Evolutionary conservation across 2,113 vertebrate genomes (phyloP).

Genomic region (Orycteropus afer): DNA sequence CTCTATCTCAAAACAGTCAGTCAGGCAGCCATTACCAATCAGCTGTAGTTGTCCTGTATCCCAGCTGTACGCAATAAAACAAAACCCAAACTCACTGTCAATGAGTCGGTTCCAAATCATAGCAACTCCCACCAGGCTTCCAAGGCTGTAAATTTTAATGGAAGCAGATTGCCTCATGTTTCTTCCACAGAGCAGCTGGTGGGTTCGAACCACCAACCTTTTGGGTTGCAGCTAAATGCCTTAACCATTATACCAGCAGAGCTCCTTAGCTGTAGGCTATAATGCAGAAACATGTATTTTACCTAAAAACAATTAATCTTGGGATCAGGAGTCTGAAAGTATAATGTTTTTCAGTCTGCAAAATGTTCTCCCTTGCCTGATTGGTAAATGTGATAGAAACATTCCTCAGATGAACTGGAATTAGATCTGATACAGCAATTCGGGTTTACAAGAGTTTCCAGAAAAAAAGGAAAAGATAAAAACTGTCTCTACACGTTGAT

Average conservation of each 20-base stretch:
- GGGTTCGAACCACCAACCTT: too few species aligned
- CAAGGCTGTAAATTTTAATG: too few species aligned
- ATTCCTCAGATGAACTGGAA: neutral
- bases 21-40: neutral
- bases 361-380: neutral
- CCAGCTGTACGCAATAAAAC: neutral
- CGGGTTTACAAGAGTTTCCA: slow-evolving; percentile 17
- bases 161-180: too few species aligned
- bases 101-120: too few species aligned
- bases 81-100: too few species aligned
- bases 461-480: neutral
- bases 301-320: neutral
- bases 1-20: neutral
- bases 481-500: neutral
- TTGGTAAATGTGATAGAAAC: slow-evolving; percentile 38
- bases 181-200: too few species aligned
- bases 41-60: neutral
- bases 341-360: neutral
- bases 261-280: too few species aligned
- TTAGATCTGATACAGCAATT: neutral
- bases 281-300: slow-evolving; percentile 36
- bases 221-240: too few species aligned
- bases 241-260: too few species aligned
- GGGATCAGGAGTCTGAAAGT: neutral
- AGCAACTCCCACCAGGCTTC: too few species aligned